A percentile compares a stretch with the other conserved stretches of the same genome.
Evolutionary conservation across 1,140 invertebrate species (phyloP).

Genomic region (Drosophila trapezifrons): DNA sequence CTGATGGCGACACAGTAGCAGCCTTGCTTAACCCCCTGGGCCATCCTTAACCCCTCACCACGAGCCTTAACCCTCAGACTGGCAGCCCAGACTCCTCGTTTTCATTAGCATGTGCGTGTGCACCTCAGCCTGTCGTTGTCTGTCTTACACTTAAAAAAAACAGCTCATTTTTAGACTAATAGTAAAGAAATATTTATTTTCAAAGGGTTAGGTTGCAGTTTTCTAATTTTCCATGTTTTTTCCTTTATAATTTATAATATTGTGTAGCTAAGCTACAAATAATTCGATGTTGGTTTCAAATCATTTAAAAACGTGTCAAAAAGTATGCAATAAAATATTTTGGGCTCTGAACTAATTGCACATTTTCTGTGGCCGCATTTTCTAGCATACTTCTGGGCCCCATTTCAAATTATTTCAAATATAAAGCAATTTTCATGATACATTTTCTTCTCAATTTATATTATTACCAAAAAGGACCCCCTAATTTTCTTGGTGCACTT

Average conservation of each 20-base stretch:
- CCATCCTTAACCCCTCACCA: slow-evolving; percentile 19
- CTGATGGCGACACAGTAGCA: slow-evolving; percentile 51
- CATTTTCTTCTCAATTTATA: background rate
- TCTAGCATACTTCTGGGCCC: background rate
- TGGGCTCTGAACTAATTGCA: too few relatives aligned
- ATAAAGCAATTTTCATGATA: background rate
- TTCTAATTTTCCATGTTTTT: too few relatives aligned
- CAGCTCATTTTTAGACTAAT: too few relatives aligned
- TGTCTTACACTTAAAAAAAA: slow-evolving; percentile 1
- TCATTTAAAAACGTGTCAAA: background rate
- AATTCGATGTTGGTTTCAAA: background rate
- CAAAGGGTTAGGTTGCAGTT: background rate
- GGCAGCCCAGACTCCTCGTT: slow-evolving; percentile 40
- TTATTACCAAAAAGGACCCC: background rate
- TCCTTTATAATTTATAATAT: too few relatives aligned
- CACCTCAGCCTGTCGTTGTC: slow-evolving; percentile 1
- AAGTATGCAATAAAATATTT: background rate
- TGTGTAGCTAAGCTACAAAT: too few relatives aligned
- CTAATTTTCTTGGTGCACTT: slow-evolving; percentile 22
- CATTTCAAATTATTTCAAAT: background rate
- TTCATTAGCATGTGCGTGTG: slow-evolving; percentile 62
- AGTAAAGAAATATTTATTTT: background rate
- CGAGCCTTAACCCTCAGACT: slow-evolving; percentile 23
- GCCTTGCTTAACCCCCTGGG: background rate
- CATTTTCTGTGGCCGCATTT: too few relatives aligned